A percentile compares a stretch with the other conserved stretches of the same genome.
Evolutionary conservation across 2,888 invertebrate genomes (phyloP).

Genomic region (Drosophila austrosaltans): DNA sequence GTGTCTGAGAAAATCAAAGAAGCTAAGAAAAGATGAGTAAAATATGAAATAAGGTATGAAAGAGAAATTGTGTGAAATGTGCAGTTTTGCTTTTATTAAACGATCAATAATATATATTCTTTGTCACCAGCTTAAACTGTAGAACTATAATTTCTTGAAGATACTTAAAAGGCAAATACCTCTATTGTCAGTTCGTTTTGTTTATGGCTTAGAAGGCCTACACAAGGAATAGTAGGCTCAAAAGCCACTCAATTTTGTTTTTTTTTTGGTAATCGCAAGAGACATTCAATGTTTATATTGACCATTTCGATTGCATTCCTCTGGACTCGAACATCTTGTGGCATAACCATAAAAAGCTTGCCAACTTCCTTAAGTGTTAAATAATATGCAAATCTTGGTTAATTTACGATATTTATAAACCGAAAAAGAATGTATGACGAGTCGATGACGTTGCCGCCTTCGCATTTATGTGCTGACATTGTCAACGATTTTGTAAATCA

Average conservation of each 20-base stretch:
- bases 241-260: not conserved
- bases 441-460: conserved; percentile 48
- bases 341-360: not conserved
- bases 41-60: too few relatives aligned
- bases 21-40: too few relatives aligned
- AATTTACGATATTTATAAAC: conserved; percentile 22
- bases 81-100: too few relatives aligned
- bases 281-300: not conserved
- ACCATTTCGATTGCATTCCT: not conserved
- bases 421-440: conserved; percentile 28
- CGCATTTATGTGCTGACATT: conserved; percentile 36
- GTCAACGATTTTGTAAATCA: conserved; percentile 44
- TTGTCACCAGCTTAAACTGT: too few relatives aligned
- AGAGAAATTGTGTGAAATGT: too few relatives aligned
- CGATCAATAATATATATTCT: too few relatives aligned
- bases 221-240: too few relatives aligned
- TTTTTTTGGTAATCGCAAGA: not conserved
- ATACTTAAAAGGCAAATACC: too few relatives aligned
- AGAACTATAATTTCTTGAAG: too few relatives aligned
- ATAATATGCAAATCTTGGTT: conserved; percentile 18
- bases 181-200: too few relatives aligned
- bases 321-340: not conserved
- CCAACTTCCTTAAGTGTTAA: conserved; percentile 11
- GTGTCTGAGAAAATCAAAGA: too few relatives aligned
- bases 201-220: too few relatives aligned